Evolutionary conservation across 2,888 invertebrate species (phyloP).

Genomic region (Lycia hirtaria): DNA sequence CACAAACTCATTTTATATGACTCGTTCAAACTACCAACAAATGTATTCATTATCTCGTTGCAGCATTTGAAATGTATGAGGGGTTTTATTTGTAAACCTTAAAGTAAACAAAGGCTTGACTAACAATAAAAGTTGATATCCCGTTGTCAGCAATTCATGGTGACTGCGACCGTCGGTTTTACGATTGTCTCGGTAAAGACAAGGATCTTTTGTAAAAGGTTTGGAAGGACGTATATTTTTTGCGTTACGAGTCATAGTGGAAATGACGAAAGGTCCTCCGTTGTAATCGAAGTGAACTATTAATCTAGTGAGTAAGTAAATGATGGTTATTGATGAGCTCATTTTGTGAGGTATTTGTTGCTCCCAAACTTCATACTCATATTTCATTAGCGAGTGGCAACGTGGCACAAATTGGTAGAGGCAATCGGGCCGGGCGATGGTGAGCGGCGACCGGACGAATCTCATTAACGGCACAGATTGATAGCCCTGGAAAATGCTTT

Average conservation of each 20-base stretch:
- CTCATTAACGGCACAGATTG: constrained; percentile 80
- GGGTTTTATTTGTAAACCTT: constrained; percentile 36
- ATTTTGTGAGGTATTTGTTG: constrained; percentile 44
- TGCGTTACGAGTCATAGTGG: constrained; percentile 31
- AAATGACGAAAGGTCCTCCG: constrained; percentile 27
- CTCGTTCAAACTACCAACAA: constrained; percentile 5
- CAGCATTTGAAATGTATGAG: constrained; percentile 32
- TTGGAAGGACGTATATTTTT: constrained; percentile 36
- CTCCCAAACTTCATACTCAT: constrained; percentile 35
- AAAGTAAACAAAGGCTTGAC: constrained; percentile 44
- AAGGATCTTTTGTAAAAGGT: constrained; percentile 36
- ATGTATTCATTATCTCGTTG: constrained; percentile 23
- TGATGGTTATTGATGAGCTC: constrained; percentile 33
- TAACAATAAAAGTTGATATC: constrained; percentile 44
- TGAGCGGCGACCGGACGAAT: constrained; percentile 66
- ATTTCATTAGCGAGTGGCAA: constrained; percentile 74
- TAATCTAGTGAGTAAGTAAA: constrained; percentile 25
- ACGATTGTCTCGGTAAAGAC: constrained; percentile 41
- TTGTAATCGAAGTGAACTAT: constrained; percentile 21
- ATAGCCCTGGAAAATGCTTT: constrained; percentile 78
- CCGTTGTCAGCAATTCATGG: constrained; percentile 45
- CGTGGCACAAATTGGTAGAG: constrained; percentile 76
- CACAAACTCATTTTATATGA: constrained; percentile 13
- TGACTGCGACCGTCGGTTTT: constrained; percentile 42
- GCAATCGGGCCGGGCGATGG: constrained; percentile 55